phyloP scores from a whole-genome alignment of 64 coral and sea anemone species.

The Montipora cactus region DNA sequence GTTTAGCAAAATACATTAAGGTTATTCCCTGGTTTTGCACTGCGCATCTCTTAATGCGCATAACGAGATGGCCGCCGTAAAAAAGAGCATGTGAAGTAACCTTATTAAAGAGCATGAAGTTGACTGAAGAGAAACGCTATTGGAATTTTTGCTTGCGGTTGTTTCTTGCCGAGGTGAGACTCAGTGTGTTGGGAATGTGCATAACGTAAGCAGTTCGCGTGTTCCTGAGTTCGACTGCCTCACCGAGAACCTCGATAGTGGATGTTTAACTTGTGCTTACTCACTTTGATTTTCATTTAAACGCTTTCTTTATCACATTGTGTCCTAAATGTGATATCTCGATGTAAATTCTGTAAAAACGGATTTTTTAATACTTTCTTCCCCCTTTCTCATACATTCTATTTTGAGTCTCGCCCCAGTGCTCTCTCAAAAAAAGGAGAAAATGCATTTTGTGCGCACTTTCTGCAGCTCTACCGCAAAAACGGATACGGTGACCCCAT shows the following conservation, averaged over 20 bases:
- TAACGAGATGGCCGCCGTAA: too few relatives aligned
- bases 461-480: too few relatives aligned
- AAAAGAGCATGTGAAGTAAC: too few relatives aligned
- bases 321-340: neutral
- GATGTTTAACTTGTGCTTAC: neutral
- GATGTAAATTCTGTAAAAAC: neutral
- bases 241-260: neutral
- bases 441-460: too few relatives aligned
- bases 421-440: too few relatives aligned
- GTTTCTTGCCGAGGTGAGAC: neutral
- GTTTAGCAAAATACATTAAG: neutral
- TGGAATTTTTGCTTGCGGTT: neutral
- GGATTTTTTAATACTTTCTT: neutral
- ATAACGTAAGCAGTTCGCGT: neutral
- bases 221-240: neutral
- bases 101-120: neutral
- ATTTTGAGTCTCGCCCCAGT: too few relatives aligned
- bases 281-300: neutral
- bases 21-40: neutral
- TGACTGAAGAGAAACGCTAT: neutral
- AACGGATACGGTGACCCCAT: too few relatives aligned
- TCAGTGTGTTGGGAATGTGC: neutral
- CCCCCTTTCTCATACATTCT: neutral
- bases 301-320: neutral
- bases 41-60: too few relatives aligned